Conservation (phyloP, 2,797 vertebrate species). For the Neosilurus mollespiculum region DNA sequence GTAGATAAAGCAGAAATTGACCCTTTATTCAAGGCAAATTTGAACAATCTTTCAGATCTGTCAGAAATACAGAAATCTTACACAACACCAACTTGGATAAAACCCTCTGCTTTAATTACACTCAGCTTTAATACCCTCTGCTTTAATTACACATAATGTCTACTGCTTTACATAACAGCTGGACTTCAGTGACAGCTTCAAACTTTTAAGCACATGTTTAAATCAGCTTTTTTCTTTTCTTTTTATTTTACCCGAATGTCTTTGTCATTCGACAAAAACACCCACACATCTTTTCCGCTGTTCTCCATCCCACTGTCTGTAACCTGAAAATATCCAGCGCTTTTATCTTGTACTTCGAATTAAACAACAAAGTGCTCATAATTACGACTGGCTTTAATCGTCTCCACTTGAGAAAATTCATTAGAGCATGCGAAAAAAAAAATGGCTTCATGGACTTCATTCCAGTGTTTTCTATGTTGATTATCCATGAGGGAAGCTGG, state of each 20-base stretch:
- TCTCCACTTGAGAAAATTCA: not conserved
- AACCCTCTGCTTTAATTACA: not conserved
- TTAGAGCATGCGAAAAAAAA: not conserved
- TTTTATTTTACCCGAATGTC: not conserved
- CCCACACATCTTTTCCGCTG: not conserved
- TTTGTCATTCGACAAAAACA: not conserved
- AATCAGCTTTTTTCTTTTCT: not conserved
- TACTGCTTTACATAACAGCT: not conserved
- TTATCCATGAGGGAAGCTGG: too few relatives aligned
- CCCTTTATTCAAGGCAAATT: not conserved
- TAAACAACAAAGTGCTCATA: not conserved
- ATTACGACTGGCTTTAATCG: not conserved
- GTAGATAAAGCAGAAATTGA: not conserved
- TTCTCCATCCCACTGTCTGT: not conserved
- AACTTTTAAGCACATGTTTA: not conserved
- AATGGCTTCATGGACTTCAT: not conserved
- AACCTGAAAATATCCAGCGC: not conserved
- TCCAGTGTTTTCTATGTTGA: too few relatives aligned
- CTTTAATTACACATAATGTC: not conserved
- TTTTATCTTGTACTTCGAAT: constrained; percentile 6
- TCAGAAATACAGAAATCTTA: not conserved
- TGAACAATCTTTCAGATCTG: not conserved
- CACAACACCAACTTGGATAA: not conserved
- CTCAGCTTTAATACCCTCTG: too few relatives aligned
- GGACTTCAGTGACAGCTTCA: not conserved